A percentile compares a stretch with the other conserved stretches of the same genome.
Evolutionary conservation across 2,888 invertebrate genomes (phyloP).

Genomic region (Hoplodrina ambigua): DNA sequence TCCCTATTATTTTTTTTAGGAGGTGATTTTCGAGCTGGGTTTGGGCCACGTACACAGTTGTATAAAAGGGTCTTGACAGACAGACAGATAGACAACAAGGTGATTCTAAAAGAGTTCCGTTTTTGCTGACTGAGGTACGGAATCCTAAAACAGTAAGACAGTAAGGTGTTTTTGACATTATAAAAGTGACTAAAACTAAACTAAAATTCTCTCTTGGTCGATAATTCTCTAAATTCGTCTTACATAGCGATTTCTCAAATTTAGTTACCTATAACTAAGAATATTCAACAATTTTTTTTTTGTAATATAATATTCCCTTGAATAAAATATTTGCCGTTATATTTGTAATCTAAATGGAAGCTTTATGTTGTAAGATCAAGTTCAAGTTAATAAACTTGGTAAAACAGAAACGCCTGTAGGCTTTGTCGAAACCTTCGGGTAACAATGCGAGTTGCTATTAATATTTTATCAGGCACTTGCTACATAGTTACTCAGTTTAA

Average conservation of each 20-base stretch:
- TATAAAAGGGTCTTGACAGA: no score
- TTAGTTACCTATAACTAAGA: not conserved
- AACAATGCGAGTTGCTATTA: constrained; percentile 43
- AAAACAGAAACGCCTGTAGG: constrained; percentile 53
- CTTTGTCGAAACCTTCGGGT: constrained; percentile 28
- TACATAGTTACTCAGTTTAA: constrained; percentile 3
- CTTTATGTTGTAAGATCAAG: constrained; percentile 5
- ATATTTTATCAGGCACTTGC: constrained; percentile 55
- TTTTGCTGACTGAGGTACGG: no score
- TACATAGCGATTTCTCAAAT: not conserved
- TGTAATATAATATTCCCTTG: constrained; percentile 3
- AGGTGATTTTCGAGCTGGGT: no score
- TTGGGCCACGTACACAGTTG: no score
- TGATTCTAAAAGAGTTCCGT: no score
- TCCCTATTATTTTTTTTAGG: no score
- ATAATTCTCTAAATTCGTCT: no score
- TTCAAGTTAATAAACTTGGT: constrained; percentile 2
- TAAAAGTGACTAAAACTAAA: no score
- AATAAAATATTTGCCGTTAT: constrained; percentile 5
- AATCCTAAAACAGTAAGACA: no score
- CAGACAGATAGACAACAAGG: no score
- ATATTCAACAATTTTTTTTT: not conserved
- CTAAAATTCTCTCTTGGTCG: no score
- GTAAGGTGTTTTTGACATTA: no score
- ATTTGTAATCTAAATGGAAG: not conserved